A percentile compares a stretch with the other conserved stretches of the same genome.
Evolutionary conservation across 2,888 invertebrate species (phyloP).

Genomic region (Limnephilus lunatus): DNA sequence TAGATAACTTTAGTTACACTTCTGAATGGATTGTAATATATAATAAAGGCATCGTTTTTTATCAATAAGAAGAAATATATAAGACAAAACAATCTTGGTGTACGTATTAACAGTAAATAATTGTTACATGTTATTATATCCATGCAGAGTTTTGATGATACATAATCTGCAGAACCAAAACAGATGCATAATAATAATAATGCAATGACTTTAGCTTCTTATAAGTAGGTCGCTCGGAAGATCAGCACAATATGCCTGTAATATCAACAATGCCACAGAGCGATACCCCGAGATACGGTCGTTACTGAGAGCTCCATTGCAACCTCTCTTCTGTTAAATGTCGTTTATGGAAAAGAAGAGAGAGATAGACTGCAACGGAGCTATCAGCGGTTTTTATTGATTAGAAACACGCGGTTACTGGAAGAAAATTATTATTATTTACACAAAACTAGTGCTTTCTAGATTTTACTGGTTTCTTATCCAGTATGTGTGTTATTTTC

Average conservation of each 20-base stretch:
- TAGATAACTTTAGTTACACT: too few species aligned
- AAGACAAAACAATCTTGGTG: too few species aligned
- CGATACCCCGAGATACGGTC: neutral
- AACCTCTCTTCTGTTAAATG: neutral
- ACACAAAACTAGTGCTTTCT: neutral
- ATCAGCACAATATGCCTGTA: neutral
- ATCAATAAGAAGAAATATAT: too few species aligned
- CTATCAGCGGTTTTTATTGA: neutral
- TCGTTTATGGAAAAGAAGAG: neutral
- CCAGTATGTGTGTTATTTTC: neutral
- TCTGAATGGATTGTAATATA: too few species aligned
- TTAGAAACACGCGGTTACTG: neutral
- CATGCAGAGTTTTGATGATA: neutral
- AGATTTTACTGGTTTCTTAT: neutral
- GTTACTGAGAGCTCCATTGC: neutral
- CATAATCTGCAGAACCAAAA: neutral
- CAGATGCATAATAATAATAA: neutral
- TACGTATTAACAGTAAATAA: neutral
- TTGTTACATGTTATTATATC: too few species aligned
- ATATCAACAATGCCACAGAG: neutral
- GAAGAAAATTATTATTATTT: neutral
- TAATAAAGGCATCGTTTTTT: too few species aligned
- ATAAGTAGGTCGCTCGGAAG: neutral
- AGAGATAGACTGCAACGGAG: neutral
- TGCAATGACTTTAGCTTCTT: neutral